Evolutionary conservation across 2,888 invertebrate genomes (phyloP).

Genomic region (Gastrophysa polygoni): DNA sequence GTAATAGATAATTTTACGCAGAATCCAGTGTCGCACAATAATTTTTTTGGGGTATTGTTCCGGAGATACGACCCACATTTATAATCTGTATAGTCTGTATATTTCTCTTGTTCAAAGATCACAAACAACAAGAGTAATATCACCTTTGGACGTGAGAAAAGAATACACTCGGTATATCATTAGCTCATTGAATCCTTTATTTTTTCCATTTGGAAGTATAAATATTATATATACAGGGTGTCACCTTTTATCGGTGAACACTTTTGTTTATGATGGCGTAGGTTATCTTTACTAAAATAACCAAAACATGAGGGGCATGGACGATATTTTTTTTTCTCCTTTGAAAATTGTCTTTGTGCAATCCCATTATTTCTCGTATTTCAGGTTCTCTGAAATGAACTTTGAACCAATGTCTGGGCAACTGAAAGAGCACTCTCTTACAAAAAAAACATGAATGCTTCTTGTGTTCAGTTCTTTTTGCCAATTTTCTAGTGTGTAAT

Average conservation of each 20-base stretch:
- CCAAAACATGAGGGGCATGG: slow-evolving; percentile 15
- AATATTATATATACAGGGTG: too few species aligned
- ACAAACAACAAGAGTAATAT: too few species aligned
- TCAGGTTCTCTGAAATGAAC: slow-evolving; percentile 12
- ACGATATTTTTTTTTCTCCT: slow-evolving; percentile 10
- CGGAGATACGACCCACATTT: background rate
- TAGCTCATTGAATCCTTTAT: too few species aligned
- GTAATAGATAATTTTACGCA: background rate
- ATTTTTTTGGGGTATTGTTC: background rate
- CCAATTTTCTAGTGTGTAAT: too few species aligned
- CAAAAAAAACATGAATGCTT: slow-evolving; percentile 15
- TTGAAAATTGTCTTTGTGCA: slow-evolving; percentile 12
- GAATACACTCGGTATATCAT: too few species aligned
- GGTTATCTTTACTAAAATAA: slow-evolving; percentile 15
- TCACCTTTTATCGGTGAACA: slow-evolving; percentile 16
- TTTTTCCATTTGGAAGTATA: too few species aligned
- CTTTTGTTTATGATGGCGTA: slow-evolving; percentile 10
- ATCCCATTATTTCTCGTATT: slow-evolving; percentile 11
- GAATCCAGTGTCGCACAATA: too few species aligned
- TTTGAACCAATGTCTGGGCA: slow-evolving; percentile 15
- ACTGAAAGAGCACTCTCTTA: slow-evolving; percentile 12
- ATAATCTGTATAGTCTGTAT: background rate
- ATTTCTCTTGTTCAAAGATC: too few species aligned
- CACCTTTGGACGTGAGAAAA: too few species aligned
- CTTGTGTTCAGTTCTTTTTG: slow-evolving; percentile 14